Base-by-base conservation (phyloP, 2,113 vertebrate genomes). In the Pipa parva region DNA sequence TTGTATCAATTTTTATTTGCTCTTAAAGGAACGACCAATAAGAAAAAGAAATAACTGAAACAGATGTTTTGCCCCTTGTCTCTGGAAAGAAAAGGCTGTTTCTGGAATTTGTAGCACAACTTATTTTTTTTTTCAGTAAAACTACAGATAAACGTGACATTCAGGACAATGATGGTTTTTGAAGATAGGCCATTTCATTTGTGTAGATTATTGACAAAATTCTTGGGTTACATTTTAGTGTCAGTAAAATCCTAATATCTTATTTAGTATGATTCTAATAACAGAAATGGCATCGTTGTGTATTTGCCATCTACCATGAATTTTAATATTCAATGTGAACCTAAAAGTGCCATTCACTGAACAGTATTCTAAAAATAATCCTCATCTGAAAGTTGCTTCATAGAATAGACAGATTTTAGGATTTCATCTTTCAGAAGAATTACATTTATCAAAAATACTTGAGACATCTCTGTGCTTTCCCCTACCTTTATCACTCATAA, bases 301-400 rank as follows among this genome's bases (percentile, higher is more conserved):
- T 12, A 9, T 7, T 36, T 36, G 33, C 33, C 33, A 11, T 36
- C 33, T 9, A 9, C 10, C 1, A 36, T 36, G 9, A 12, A 36
- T 36, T 7, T 3, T 7, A 36, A 12, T 13, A 36, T 36, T 3
- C 7, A n/a, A 25, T 59, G 29, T 42, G 15, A 49, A 51, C 59
- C 28, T 68, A 61, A 52, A 52, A 70, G 57, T 60, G 66, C 66
- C n/a, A 68, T 52, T 60, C 56, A 60, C 66, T 70, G 37, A 42
- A 57, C n/a, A 48, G 28, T 24, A 56, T 39, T 39, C 5, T 65
- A 13, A 50, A 56, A 33, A 22, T 11, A 54, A n/a, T 28, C 39
- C 24, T 52, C 46, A 51, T 18, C n/a, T 26, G 13, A n/a, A 22
- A 21, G 21, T 4, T 26, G 7, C 15, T 54, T 18, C 26, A 24